Evolutionary conservation across 2,888 invertebrate genomes (phyloP), one percentile per base, ranked within the genome.

Genomic region (Nesidiocoris tenuis): DNA sequence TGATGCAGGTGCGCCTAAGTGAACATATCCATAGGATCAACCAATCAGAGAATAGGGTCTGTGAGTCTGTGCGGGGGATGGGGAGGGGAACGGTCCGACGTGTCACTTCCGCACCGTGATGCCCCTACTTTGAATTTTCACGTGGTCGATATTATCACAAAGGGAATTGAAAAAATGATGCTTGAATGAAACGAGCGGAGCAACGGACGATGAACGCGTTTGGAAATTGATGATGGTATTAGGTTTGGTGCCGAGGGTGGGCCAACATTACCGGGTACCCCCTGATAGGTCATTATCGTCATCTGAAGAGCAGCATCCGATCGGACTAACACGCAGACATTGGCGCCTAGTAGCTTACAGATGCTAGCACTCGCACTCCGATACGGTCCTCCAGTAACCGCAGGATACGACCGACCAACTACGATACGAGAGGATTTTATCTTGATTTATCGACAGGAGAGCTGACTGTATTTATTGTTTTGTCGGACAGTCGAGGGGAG

Each of bases 381-480:
- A 39, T 39, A 39, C 39, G 39, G 39, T 67, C 54, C 18, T 54
- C 19, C 55, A 22, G 67, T 19, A 39, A 25, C 17, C 25, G 39
- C 17, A 24, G n/a, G n/a, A n/a, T n/a, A n/a, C n/a, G n/a, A n/a
- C n/a, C n/a, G n/a, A 17, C 23, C 16, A 23, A 5, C 17, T 23
- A 9, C 0, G 3, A 16, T 9, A 21, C 12, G 1, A 56, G 23
- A 17, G 59, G 61, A 9, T 59, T 70, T 70, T 70, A 70, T 70
- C 70, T 70, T 70, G 70, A 70, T 70, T 70, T 70, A 70, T 70
- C 70, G 70, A 70, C 70, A 70, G 70, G 70, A 70, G 59, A 39
- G 39, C 39, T 12, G 59, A 25, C 59, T 70, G n/a, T 70, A 70
- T 70, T 70, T 70, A 70, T 70, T 61, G 70, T 56, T 70, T 70